Evolutionary conservation across 2,888 invertebrate species (phyloP).

Genomic region (Patella caerulea): DNA sequence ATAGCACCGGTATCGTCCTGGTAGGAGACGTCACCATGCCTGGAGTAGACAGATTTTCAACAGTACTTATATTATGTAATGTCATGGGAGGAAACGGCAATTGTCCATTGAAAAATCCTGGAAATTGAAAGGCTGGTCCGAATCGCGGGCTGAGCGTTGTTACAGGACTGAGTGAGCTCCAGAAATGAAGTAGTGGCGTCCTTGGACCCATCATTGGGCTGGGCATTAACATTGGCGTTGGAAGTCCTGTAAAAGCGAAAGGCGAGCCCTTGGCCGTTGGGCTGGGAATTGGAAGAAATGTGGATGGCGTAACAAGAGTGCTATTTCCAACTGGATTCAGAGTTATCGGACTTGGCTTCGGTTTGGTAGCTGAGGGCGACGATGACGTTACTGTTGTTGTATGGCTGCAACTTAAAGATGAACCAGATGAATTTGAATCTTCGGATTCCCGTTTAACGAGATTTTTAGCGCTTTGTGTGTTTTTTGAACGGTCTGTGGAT

Average conservation of each 20-base stretch:
- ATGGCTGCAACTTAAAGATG: conserved; percentile 25
- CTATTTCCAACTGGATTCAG: conserved; percentile 42
- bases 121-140: conserved; percentile 62
- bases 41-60: conserved; percentile 47
- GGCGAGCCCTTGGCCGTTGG: conserved; percentile 51
- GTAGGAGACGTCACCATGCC: conserved; percentile 50
- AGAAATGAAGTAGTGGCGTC: conserved; percentile 70
- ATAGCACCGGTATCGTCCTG: conserved; percentile 53
- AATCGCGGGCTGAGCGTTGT: conserved; percentile 62
- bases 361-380: conserved; percentile 35
- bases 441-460: conserved; percentile 14
- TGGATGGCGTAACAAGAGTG: conserved; percentile 45
- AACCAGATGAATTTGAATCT: conserved; percentile 17
- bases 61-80: conserved; percentile 33
- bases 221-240: conserved; percentile 60
- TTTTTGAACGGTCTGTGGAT: neutral
- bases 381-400: conserved; percentile 22
- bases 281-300: conserved; percentile 52
- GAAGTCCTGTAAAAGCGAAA: conserved; percentile 37
- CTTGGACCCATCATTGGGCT: conserved; percentile 57
- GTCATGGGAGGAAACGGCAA: conserved; percentile 54
- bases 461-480: neutral
- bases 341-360: conserved; percentile 57
- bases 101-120: conserved; percentile 48
- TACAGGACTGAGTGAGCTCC: conserved; percentile 71